Evolutionary conservation across 2,113 vertebrate species (phyloP).

Genomic region (Cinclus cinclus): DNA sequence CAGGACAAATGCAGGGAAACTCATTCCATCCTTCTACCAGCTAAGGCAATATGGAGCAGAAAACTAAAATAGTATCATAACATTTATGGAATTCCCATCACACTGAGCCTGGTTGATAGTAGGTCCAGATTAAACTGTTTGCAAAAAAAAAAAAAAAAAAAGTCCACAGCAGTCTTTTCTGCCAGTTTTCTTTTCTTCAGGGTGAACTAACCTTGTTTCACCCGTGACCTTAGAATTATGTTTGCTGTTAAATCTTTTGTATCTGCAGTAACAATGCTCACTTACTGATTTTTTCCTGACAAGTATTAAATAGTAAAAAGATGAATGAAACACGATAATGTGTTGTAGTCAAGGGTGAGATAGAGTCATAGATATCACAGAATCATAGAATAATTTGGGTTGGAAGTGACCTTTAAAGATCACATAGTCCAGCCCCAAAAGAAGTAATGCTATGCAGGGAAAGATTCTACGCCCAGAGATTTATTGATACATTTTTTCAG

Average conservation of each 20-base stretch:
- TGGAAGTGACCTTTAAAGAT: neutral
- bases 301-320: neutral
- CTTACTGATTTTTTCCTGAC: neutral
- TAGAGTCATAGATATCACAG: neutral
- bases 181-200: neutral
- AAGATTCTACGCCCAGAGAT: neutral
- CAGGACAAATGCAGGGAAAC: neutral
- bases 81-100: neutral
- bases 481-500: neutral
- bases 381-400: neutral
- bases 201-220: constrained; percentile 4
- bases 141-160: neutral
- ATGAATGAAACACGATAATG: neutral
- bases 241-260: neutral
- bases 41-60: neutral
- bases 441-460: neutral
- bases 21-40: neutral
- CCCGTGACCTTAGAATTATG: neutral
- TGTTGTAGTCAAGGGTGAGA: neutral
- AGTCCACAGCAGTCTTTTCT: neutral
- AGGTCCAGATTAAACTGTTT: neutral
- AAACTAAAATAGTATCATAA: neutral
- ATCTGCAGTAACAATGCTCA: neutral
- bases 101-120: neutral
- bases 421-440: neutral